Evolutionary conservation across 2,888 invertebrate genomes (phyloP), one percentile per base, ranked within the genome.

Genomic region (Apotomis capreana): DNA sequence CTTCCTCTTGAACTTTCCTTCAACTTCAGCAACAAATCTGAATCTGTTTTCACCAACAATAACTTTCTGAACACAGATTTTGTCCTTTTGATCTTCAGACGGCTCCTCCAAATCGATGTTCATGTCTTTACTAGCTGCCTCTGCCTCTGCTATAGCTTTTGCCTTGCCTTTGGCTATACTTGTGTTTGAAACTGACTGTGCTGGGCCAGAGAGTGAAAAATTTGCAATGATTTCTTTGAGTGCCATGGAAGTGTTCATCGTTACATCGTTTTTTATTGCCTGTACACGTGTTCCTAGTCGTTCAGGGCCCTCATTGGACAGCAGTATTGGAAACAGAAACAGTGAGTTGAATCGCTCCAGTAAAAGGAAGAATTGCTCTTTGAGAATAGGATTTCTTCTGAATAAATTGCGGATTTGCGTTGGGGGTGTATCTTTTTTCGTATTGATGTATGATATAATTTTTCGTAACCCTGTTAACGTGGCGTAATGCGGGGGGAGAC

Each of bases 251-350:
- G 44, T 44, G 3, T 10, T 68, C 9, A 9, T 49, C 10, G 9
- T 49, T 49, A 3, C 49, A 49, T 49, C 40, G 49, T 9, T 44
- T 13, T 10, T 36, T 26, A 49, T 5, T 4, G 1, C 37, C n/a
- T 13, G n/a, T 37, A 1, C 4, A 6, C 10, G 46, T 9, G 44
- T 72, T 9, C 72, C 68, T 15, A 59, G n/a, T 68, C 44, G 10
- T 60, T 69, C 69, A 36, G 81, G 79, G 9, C 73, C 74, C 73
- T 81, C 83, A 77, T 87, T 88, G 0, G 91, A 88, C n/a, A 90
- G 79, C 49, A 90, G 74, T 83, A 90, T 79, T 12, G 91, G 89
- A 89, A 89, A 90, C 49, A 88, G 73, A 68, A 90, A 90, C 58
- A 91, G 76, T 49, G 76, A 64, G 74, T 86, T 83, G 72, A 89